Conservation (phyloP, 2,113 vertebrate genomes). For the Strigops habroptila region DNA sequence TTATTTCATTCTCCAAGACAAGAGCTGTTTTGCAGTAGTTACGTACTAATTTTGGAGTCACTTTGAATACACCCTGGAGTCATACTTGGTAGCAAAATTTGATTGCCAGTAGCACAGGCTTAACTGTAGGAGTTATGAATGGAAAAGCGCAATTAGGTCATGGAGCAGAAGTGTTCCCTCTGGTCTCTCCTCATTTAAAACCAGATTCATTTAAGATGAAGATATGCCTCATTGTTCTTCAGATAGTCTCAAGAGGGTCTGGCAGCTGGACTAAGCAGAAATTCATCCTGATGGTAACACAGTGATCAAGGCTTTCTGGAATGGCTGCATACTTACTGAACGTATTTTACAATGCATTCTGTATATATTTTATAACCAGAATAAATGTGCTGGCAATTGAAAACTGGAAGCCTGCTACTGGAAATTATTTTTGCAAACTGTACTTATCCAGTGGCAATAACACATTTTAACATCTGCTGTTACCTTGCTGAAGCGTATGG, state of each 20-base stretch:
- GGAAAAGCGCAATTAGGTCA: neutral
- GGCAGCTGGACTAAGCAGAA: neutral
- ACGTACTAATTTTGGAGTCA: neutral
- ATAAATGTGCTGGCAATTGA: constrained; percentile 23
- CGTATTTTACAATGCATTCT: neutral
- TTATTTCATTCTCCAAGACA: neutral
- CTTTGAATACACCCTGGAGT: neutral
- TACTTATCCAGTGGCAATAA: constrained; percentile 34
- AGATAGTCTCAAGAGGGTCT: neutral
- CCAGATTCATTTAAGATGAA: neutral
- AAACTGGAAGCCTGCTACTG: constrained; percentile 18
- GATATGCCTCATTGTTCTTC: neutral
- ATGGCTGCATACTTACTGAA: neutral
- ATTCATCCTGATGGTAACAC: neutral
- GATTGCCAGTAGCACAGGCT: neutral
- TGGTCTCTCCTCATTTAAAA: neutral
- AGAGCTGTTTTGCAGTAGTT: neutral
- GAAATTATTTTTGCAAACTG: constrained; percentile 41
- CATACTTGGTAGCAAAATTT: neutral
- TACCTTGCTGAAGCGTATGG: constrained; percentile 19
- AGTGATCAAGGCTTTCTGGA: neutral
- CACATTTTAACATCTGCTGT: constrained; percentile 37
- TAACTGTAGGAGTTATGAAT: neutral
- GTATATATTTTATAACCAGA: neutral
- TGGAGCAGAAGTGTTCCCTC: neutral